Conservation (phyloP, 2,113 vertebrate genomes). For the Telmatochromis sp. region DNA sequence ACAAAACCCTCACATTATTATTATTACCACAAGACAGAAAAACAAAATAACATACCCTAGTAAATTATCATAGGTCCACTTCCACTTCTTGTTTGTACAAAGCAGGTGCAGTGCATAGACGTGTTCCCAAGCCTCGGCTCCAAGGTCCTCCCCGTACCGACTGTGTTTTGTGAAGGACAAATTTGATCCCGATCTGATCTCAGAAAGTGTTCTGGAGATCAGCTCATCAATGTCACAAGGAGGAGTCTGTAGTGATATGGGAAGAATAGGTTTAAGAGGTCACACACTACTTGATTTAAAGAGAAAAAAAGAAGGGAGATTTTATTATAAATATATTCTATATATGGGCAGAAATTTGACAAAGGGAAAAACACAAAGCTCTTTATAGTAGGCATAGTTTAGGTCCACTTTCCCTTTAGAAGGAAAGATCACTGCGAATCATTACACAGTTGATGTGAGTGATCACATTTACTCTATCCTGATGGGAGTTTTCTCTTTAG, state of each 20-base stretch:
- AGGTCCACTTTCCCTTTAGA: background rate
- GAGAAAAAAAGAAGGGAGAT: background rate
- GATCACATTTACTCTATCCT: background rate
- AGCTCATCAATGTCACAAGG: conserved; percentile 75
- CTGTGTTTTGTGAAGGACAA: conserved; percentile 75
- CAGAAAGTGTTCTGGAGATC: conserved; percentile 75
- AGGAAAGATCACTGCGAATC: background rate
- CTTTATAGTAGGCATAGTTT: background rate
- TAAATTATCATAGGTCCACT: conserved; percentile 85
- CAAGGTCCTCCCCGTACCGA: conserved; percentile 80
- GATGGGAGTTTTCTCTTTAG: background rate
- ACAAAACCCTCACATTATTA: background rate
- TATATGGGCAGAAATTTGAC: background rate
- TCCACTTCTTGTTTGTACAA: conserved; percentile 84
- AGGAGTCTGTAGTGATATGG: conserved; percentile 66
- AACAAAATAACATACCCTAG: conserved; percentile 72
- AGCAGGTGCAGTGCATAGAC: conserved; percentile 83
- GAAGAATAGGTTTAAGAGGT: background rate
- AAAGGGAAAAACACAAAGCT: background rate
- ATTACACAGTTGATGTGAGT: background rate
- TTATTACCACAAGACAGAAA: background rate
- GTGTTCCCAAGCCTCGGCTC: conserved; percentile 78
- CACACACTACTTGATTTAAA: background rate
- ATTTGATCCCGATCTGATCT: conserved; percentile 73
- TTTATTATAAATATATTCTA: background rate